Percentiles rank a stretch among this genome's conserved stretches.
phyloP scores from a whole-genome alignment of 2,797 vertebrate genomes.

The Fistularia commersonii region DNA sequence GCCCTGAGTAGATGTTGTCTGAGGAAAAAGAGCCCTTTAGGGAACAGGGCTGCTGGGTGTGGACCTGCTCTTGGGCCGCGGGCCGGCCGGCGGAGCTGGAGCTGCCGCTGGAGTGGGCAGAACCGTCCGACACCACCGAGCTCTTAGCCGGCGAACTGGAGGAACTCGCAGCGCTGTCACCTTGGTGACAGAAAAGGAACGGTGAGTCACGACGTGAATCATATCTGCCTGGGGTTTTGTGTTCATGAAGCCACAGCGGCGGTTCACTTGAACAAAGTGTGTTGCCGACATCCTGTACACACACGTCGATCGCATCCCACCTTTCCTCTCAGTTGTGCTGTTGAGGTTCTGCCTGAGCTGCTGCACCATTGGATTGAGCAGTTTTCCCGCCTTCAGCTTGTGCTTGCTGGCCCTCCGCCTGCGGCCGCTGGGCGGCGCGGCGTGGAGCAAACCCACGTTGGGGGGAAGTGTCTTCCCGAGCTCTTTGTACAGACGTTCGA shows the following conservation, averaged over 20 bases:
- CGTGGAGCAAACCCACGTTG: slow-evolving; percentile 86
- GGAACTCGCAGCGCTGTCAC: slow-evolving; percentile 66
- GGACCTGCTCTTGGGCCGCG: slow-evolving; percentile 80
- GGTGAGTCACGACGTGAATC: slow-evolving; percentile 25
- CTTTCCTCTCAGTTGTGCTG: slow-evolving; percentile 80
- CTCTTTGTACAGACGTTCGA: slow-evolving; percentile 86
- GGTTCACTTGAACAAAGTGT: too few species aligned
- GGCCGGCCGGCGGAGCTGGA: slow-evolving; percentile 62
- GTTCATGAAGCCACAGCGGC: too few species aligned
- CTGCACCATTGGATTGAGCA: slow-evolving; percentile 93
- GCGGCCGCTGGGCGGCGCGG: slow-evolving; percentile 87
- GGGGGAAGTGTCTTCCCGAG: slow-evolving; percentile 90
- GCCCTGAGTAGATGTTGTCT: slow-evolving; percentile 90
- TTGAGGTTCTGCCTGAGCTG: slow-evolving; percentile 89
- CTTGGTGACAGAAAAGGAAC: slow-evolving; percentile 36
- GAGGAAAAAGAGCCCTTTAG: slow-evolving; percentile 94
- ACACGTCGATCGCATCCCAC: slow-evolving; percentile 36
- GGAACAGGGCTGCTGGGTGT: slow-evolving; percentile 96
- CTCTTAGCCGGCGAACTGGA: slow-evolving; percentile 82
- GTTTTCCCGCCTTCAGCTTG: slow-evolving; percentile 91
- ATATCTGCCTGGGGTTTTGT: too few species aligned
- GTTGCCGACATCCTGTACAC: slow-evolving; percentile 1
- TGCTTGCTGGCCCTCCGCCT: slow-evolving; percentile 90
- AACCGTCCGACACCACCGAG: slow-evolving; percentile 67
- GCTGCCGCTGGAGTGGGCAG: slow-evolving; percentile 66